These are phyloP conservation scores for Brachionus sp. DNA, from an alignment of 1,140 invertebrate genomes.

Conservation along the genomic window DNA sequence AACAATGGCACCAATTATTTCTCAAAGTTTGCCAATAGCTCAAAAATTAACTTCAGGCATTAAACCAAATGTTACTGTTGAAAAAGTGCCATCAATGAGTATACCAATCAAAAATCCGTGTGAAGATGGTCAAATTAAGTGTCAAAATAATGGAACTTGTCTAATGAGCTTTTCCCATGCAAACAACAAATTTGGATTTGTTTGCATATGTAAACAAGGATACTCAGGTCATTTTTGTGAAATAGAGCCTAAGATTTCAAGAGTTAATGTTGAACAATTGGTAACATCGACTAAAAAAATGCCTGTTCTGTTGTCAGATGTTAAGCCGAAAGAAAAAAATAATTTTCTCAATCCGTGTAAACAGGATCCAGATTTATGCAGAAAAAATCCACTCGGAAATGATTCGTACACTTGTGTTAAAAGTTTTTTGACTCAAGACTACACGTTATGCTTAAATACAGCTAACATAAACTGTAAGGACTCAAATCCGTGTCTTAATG, in stretches of 20 bases:
- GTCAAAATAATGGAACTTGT: conserved; percentile 36
- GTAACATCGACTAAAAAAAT: neutral
- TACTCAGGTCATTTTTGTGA: conserved; percentile 30
- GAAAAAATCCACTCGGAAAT: conserved; percentile 36
- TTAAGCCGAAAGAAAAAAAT: neutral
- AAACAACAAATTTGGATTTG: conserved; percentile 26
- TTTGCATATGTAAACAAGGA: conserved; percentile 6
- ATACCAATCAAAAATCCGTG: conserved; percentile 30
- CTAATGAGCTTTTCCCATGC: conserved; percentile 12
- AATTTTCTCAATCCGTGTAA: conserved; percentile 22
- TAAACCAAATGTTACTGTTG: neutral
- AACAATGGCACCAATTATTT: neutral
- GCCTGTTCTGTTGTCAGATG: neutral
- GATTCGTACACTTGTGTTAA: conserved; percentile 35
- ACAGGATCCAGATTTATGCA: conserved; percentile 12
- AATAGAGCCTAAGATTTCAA: neutral
- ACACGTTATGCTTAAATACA: neutral
- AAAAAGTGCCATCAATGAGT: neutral
- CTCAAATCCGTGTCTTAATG: conserved; percentile 39
- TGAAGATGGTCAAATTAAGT: neutral
- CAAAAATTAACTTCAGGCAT: neutral
- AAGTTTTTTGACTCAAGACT: conserved; percentile 38
- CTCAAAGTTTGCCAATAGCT: neutral
- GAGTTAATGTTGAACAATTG: neutral
- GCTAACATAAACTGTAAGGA: conserved; percentile 4